Base-by-base conservation (phyloP, 2,888 invertebrate genomes). In the Cryptophagus acutangulus region DNA sequence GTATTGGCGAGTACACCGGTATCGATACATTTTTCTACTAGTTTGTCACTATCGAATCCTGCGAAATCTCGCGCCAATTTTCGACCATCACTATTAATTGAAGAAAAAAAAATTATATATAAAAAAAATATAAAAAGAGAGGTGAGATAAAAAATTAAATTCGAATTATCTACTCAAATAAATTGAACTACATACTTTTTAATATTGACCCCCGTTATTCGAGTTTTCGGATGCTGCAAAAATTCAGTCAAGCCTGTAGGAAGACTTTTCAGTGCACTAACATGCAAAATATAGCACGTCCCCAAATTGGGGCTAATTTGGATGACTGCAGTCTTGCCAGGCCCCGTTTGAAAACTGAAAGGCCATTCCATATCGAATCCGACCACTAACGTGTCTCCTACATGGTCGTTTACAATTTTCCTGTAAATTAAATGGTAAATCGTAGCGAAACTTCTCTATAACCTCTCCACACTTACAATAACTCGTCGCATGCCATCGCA, bases 301-400 rank as follows among this genome's bases (percentile, higher is more conserved):
- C 76, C 70, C 5, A 75, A 65, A 54, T 76, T 76, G 2, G 74
- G 67, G 55, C 79, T 79, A 33, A 82, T 70, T 65, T 82, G 82
- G 33, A 79, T 77, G 2, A 81, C 68, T 0, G 81, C 74, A 1
- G 77, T 74, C 65, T 74, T 79, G 2, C 75, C 78, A 14, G 76
- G 66, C 2, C 78, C 79, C 1, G 74, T 75, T 65, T 75, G 67
- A 54, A 74, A 80, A 40, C 66, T 72, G 54, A 80, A 79, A 3
- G 79, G 79, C 81, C 81, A 82, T 60, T 82, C 81, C 63, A 80
- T 69, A 57, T 81, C 82, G 56, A 82, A 81, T 2, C 81, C 79
- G 45, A 81, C 62, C 2, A 77, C 73, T 24, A 78, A 63, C 13
- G 69, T 48, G 2, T 67, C 66, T 15, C 57, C 57, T 9, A 48